A percentile compares a stretch with the other conserved stretches of the same genome.
Conservation (phyloP, 1,140 invertebrate genomes). For the Pristionchus pacificus region DNA sequence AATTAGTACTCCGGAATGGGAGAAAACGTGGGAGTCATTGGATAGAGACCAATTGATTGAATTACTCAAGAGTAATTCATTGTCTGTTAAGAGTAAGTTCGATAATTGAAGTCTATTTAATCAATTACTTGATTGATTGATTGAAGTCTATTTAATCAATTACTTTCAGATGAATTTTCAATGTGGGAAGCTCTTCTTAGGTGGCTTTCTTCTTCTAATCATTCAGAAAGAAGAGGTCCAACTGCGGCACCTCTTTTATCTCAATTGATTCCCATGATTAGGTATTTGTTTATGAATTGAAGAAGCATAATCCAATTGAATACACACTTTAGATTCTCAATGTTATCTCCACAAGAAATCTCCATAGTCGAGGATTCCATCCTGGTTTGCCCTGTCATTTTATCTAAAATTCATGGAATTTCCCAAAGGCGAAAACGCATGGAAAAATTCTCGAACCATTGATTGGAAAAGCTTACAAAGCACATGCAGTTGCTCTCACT, state of each 20-base stretch:
- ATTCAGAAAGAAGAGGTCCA: slow-evolving; percentile 50
- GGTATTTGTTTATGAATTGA: slow-evolving; percentile 27
- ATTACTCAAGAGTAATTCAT: slow-evolving; percentile 59
- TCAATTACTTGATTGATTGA: neutral
- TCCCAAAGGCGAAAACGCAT: slow-evolving; percentile 61
- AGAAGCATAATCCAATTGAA: neutral
- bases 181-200: slow-evolving; percentile 46
- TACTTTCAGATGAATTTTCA: slow-evolving; percentile 45
- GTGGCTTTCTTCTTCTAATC: slow-evolving; percentile 48
- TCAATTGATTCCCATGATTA: slow-evolving; percentile 42
- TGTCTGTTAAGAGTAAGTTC: slow-evolving; percentile 47
- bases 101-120: neutral
- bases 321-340: slow-evolving; percentile 57
- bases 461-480: neutral
- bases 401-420: slow-evolving; percentile 57
- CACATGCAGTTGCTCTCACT: neutral
- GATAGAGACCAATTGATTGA: slow-evolving; percentile 61
- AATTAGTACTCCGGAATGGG: slow-evolving; percentile 59
- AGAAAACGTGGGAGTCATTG: slow-evolving; percentile 59
- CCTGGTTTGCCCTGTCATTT: slow-evolving; percentile 53
- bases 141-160: neutral
- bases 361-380: slow-evolving; percentile 54
- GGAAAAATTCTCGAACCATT: slow-evolving; percentile 34
- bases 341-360: slow-evolving; percentile 61
- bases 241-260: slow-evolving; percentile 52